phyloP scores from a whole-genome alignment of 1,140 invertebrate genomes.

The Pogonognathellus flavescens region DNA sequence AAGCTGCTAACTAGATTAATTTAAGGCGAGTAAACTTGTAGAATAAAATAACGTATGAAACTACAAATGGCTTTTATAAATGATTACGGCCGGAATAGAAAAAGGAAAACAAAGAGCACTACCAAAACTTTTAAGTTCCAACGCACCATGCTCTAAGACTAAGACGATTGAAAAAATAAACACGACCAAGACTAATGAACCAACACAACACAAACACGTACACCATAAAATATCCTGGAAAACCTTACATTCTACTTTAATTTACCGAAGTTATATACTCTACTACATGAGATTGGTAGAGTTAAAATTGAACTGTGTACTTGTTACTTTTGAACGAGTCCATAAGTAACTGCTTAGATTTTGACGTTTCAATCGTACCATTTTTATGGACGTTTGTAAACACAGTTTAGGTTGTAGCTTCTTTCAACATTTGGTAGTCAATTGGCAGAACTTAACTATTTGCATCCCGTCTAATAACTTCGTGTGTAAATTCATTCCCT shows the following conservation, averaged over 20 bases:
- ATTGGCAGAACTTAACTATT: not conserved
- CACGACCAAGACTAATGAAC: not conserved
- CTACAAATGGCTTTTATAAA: not conserved
- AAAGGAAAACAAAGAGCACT: not conserved
- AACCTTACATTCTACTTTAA: not conserved
- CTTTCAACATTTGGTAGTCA: not conserved
- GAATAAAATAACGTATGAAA: not conserved
- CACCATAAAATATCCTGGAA: not conserved
- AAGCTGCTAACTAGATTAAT: not conserved
- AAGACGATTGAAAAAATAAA: not conserved
- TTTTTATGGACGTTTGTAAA: not conserved
- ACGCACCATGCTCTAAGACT: conserved; percentile 2
- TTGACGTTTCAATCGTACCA: not conserved
- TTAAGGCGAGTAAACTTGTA: not conserved
- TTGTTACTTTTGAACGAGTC: not conserved
- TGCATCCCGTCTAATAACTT: not conserved
- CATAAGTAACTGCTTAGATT: not conserved
- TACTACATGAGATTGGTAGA: not conserved
- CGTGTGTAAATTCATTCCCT: not conserved
- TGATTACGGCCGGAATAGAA: not conserved
- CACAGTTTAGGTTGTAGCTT: not conserved
- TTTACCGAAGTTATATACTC: not conserved
- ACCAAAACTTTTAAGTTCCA: conserved; percentile 7
- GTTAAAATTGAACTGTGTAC: not conserved
- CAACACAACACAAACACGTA: not conserved